Base-by-base conservation (phyloP, 2,888 invertebrate genomes). In the Azorinus chamasolen region DNA sequence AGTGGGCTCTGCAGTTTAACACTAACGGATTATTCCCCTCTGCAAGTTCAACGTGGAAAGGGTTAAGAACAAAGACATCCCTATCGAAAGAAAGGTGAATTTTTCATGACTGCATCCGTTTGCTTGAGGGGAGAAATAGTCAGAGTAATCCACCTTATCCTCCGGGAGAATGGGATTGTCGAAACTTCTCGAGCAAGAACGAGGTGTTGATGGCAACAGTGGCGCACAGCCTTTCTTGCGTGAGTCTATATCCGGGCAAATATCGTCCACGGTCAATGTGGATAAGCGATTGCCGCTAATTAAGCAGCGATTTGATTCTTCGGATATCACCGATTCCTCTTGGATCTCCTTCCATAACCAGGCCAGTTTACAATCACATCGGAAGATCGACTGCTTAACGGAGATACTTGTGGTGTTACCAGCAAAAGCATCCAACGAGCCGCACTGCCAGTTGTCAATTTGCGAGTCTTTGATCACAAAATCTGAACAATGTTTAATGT, bases 391-490 rank as follows among this genome's bases (percentile, higher is more conserved):
- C 2, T 24, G 25, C 2, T 69, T 54, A 1, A 78, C 64, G 18
- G 18, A 6, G 2, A 73, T 14, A 20, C 55, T 37, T 4, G 20
- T 41, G 8, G 46, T 63, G 12, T 55, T 27, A 16, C 53, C 50
- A 5, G 45, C 12, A 5, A 53, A 27, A 3, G 59, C 50, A 8
- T 24, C 48, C 5, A 77, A 6, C 5, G 69, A 61, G 2, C 78
- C 78, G 55, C 78, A 78, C n/a, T 78, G 78, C 78, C 78, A 78
- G 18, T 72, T 61, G 12, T 50, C 27, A 25, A 78, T 69, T 5
- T 18, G 22, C 18, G 72, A 61, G 45, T 43, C 37, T 10, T 37
- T 20, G 32, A 78, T 48, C 45, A 61, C 55, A 2, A 69, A 53
- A n/a, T 25, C 18, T 0, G 54, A 20, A 5, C 68, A 27, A 8